These are phyloP conservation scores for Enteromius argenteus DNA, from an alignment of 2,797 vertebrate species.

Conservation along the genomic window DNA sequence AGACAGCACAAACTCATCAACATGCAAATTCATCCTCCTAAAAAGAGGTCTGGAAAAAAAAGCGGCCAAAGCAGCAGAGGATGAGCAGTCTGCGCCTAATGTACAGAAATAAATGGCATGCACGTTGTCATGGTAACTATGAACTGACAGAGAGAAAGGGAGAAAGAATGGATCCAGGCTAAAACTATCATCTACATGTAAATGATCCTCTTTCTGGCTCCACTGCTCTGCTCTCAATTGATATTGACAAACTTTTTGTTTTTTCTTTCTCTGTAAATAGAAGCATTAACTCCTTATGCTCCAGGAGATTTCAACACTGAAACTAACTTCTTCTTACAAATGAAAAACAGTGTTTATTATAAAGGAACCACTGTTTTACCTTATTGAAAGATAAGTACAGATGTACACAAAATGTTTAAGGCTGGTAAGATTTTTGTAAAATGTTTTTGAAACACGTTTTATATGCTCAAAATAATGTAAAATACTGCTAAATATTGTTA, in stretches of 20 bases:
- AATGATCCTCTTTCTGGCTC: constrained; percentile 58
- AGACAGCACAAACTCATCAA: constrained; percentile 61
- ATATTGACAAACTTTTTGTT: constrained; percentile 55
- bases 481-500: too few relatives aligned
- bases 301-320: neutral
- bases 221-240: constrained; percentile 49
- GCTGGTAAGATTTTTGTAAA: neutral
- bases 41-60: constrained; percentile 49
- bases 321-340: neutral
- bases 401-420: neutral
- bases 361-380: neutral
- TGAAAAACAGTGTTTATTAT: neutral
- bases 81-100: constrained; percentile 60
- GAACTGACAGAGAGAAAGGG: constrained; percentile 51
- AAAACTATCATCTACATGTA: constrained; percentile 63
- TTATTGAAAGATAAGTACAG: neutral
- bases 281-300: constrained; percentile 27
- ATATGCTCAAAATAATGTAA: neutral
- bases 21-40: constrained; percentile 62
- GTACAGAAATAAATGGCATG: constrained; percentile 61
- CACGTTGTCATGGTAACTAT: constrained; percentile 61
- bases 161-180: constrained; percentile 58
- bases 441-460: neutral
- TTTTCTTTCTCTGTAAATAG: constrained; percentile 23
- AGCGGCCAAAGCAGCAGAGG: constrained; percentile 30